A percentile compares a stretch with the other conserved stretches of the same genome.
Conservation (phyloP, 2,113 vertebrate genomes). For the Calidris pugnax region DNA sequence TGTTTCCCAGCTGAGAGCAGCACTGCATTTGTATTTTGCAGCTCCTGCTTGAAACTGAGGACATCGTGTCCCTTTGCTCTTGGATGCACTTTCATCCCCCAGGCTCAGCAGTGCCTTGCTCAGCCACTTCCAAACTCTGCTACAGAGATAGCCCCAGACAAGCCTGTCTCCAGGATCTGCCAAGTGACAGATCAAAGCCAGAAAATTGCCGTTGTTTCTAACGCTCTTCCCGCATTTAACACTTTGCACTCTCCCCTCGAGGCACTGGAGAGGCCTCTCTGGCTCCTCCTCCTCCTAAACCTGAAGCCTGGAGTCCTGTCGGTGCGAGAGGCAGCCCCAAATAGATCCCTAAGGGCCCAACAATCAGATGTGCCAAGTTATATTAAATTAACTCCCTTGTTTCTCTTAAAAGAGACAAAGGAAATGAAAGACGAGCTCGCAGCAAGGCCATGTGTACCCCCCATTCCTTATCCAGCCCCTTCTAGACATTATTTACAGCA, state of each 20-base stretch:
- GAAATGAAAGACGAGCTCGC: not conserved
- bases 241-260: not conserved
- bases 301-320: not conserved
- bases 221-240: not conserved
- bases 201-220: slow-evolving; percentile 12
- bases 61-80: not conserved
- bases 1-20: not conserved
- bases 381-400: not conserved
- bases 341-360: not conserved
- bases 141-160: slow-evolving; percentile 8
- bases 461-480: not conserved
- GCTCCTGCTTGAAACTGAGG: not conserved
- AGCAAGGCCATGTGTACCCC: not conserved
- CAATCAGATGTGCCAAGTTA: not conserved
- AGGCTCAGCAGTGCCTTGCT: not conserved
- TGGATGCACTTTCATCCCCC: not conserved
- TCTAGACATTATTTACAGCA: slow-evolving; percentile 43
- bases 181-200: slow-evolving; percentile 54
- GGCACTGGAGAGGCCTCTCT: not conserved
- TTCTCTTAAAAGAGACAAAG: slow-evolving; percentile 28
- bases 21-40: not conserved
- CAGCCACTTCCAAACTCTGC: not conserved
- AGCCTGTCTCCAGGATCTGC: slow-evolving; percentile 12
- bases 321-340: not conserved
- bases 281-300: not conserved